These are phyloP conservation scores for Strix aluco DNA, from an alignment of 2,113 vertebrate species.

Conservation along the genomic window DNA sequence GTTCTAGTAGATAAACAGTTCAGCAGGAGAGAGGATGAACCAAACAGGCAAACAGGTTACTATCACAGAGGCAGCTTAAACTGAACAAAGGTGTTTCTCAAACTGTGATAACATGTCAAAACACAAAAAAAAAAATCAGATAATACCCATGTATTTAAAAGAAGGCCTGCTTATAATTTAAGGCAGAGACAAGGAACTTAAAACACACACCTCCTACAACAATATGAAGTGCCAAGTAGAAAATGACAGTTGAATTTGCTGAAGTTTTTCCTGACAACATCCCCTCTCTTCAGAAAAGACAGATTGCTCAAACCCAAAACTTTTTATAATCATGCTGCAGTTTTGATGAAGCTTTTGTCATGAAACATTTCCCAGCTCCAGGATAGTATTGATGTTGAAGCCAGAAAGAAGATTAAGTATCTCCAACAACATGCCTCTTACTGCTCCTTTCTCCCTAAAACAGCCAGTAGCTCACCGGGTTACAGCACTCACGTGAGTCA, in stretches of 20 bases:
- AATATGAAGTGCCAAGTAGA: neutral
- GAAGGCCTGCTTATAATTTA: neutral
- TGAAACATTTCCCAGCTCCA: neutral
- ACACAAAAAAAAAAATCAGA: neutral
- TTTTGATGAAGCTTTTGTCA: neutral
- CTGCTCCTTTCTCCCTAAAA: neutral
- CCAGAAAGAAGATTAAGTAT: neutral
- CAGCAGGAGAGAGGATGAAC: neutral
- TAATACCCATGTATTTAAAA: neutral
- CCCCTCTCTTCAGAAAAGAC: neutral
- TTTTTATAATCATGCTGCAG: neutral
- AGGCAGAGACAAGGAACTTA: neutral
- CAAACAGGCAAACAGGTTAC: neutral
- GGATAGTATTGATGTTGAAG: neutral
- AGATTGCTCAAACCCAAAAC: neutral
- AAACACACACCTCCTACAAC: neutral
- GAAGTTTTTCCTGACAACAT: neutral
- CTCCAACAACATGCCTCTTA: neutral
- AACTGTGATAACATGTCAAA: neutral
- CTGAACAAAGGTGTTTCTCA: neutral
- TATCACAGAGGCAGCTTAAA: neutral
- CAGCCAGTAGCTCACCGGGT: neutral
- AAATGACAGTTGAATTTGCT: neutral
- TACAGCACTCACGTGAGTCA: neutral
- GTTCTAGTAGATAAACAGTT: neutral